Conservation (phyloP, 2,113 vertebrate genomes). For the Martes martes region DNA sequence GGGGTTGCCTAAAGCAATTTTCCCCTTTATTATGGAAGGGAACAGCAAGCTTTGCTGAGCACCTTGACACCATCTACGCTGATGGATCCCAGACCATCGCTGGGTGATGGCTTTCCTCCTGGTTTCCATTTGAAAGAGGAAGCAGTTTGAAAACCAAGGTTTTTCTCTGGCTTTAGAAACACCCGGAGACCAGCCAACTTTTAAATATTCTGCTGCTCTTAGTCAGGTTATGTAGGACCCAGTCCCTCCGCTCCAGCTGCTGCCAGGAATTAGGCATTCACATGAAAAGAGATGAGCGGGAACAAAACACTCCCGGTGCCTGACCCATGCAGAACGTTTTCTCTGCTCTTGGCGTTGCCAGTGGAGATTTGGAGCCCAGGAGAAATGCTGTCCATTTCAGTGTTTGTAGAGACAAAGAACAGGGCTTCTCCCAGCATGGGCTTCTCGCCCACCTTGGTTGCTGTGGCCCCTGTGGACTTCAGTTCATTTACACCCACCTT, state of each 20-base stretch:
- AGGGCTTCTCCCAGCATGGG: not conserved
- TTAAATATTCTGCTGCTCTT: slow-evolving; percentile 12
- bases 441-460: not conserved
- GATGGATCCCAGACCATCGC: slow-evolving; percentile 44
- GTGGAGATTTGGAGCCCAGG: not conserved
- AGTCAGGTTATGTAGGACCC: not conserved
- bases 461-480: not conserved
- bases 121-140: slow-evolving; percentile 49
- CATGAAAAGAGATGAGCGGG: not conserved
- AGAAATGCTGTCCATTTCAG: not conserved
- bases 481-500: not conserved
- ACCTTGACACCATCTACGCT: slow-evolving; percentile 53
- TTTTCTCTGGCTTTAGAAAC: slow-evolving; percentile 35
- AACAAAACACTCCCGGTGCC: not conserved
- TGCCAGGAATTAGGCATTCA: slow-evolving; percentile 6
- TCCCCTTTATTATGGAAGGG: slow-evolving; percentile 1
- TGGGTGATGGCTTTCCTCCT: not conserved
- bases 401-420: not conserved
- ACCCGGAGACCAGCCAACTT: not conserved
- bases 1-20: not conserved
- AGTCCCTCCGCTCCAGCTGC: not conserved
- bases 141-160: slow-evolving; percentile 23
- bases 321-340: not conserved
- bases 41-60: slow-evolving; percentile 35
- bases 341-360: not conserved